Evolutionary conservation across 2,797 vertebrate species (phyloP).

Genomic region (Sarcophilus harrisii): DNA sequence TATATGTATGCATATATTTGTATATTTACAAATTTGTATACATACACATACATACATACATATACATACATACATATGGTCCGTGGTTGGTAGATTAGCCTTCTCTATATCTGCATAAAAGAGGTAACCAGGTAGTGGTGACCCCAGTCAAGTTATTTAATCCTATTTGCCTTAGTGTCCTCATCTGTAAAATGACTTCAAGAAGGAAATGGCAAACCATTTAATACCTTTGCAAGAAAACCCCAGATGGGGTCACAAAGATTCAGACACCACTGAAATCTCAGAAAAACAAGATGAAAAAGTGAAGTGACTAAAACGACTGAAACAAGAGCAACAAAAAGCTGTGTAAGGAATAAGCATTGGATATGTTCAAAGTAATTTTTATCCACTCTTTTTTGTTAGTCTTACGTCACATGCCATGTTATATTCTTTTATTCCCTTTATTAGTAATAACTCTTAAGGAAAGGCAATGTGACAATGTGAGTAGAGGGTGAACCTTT

Average conservation of each 20-base stretch:
- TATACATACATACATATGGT: background rate
- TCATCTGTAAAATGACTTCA: background rate
- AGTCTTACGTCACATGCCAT: background rate
- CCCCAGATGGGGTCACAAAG: background rate
- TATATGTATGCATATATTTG: too few relatives aligned
- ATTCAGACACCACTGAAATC: background rate
- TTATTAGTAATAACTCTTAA: background rate
- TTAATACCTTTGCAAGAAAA: background rate
- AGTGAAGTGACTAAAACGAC: background rate
- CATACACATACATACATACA: too few relatives aligned
- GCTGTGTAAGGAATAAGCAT: background rate
- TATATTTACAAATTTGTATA: too few relatives aligned
- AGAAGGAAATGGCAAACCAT: background rate
- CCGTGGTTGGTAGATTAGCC: background rate
- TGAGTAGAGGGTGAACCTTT: background rate
- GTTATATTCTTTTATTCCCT: background rate
- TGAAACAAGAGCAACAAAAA: background rate
- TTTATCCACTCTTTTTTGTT: background rate
- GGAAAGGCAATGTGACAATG: background rate
- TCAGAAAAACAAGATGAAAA: too few relatives aligned
- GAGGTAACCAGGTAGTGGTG: background rate
- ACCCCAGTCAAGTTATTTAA: background rate
- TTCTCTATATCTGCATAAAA: conserved; percentile 43
- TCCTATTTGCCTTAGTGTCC: background rate
- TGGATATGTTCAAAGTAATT: background rate